Percentiles rank a stretch among this genome's conserved stretches.
Evolutionary conservation across 1,140 invertebrate species (phyloP).

Genomic region (Drosophila pectinifera): DNA sequence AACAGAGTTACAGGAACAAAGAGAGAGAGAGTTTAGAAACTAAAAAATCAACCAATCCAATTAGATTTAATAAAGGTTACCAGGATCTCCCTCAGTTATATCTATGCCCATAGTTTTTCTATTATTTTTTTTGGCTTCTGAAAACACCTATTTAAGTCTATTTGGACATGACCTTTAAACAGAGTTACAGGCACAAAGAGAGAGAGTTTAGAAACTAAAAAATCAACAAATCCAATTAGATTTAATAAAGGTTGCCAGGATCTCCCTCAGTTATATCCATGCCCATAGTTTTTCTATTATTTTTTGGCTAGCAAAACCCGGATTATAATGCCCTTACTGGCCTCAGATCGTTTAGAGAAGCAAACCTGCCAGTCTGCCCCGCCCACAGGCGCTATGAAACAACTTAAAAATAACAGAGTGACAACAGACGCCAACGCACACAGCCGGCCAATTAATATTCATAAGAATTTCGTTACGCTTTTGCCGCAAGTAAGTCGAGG

Average conservation of each 20-base stretch:
- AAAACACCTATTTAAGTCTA: not conserved
- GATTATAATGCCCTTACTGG: not conserved
- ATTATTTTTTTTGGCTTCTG: too few species aligned
- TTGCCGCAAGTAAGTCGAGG: slow-evolving; percentile 38
- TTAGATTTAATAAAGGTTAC: not conserved
- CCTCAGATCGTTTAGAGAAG: slow-evolving; percentile 12
- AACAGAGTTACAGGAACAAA: not conserved
- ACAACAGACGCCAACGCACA: slow-evolving; percentile 42
- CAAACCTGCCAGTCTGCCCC: slow-evolving; percentile 28
- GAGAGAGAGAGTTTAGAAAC: not conserved
- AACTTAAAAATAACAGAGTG: slow-evolving; percentile 41
- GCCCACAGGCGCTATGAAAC: slow-evolving; percentile 24
- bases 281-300: not conserved
- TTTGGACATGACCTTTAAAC: not conserved
- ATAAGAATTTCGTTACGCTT: slow-evolving; percentile 61
- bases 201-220: not conserved
- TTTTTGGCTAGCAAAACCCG: slow-evolving; percentile 6
- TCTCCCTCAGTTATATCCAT: not conserved
- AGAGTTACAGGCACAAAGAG: not conserved
- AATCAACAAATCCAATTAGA: slow-evolving; percentile 1
- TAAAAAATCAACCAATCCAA: not conserved
- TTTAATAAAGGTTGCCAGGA: not conserved
- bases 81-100: not conserved
- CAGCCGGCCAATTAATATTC: slow-evolving; percentile 62
- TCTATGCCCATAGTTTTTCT: too few species aligned